These are phyloP conservation scores for Stictocephala bisonia DNA, from an alignment of 2,888 invertebrate species.

Conservation along the genomic window DNA sequence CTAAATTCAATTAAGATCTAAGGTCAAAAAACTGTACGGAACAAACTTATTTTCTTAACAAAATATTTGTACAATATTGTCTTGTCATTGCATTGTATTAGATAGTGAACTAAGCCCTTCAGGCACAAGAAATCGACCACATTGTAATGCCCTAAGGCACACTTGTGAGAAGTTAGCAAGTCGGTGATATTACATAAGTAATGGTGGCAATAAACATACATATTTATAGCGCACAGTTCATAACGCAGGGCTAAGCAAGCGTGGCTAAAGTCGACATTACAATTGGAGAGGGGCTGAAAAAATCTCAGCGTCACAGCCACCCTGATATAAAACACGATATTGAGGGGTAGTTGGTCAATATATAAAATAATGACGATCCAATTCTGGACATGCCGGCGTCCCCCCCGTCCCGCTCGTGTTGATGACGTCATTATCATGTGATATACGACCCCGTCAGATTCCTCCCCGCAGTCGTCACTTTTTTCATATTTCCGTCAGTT, in stretches of 20 bases:
- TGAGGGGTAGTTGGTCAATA: not conserved
- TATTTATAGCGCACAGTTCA: constrained; percentile 47
- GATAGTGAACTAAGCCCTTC: too few species aligned
- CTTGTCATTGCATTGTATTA: too few species aligned
- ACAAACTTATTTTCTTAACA: too few species aligned
- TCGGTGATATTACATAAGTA: constrained; percentile 34
- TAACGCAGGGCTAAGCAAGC: constrained; percentile 37
- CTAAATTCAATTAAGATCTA: too few species aligned
- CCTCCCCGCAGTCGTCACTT: not conserved
- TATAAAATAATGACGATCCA: not conserved
- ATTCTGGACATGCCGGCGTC: not conserved
- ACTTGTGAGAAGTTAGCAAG: constrained; percentile 1
- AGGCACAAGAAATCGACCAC: too few species aligned
- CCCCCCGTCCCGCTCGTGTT: too few species aligned
- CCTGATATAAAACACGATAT: constrained; percentile 9
- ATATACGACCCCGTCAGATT: not conserved
- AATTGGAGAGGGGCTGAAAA: constrained; percentile 36
- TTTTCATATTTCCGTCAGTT: constrained; percentile 31
- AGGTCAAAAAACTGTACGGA: too few species aligned
- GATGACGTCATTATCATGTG: constrained; percentile 28
- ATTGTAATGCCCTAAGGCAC: too few species aligned
- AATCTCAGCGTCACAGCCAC: constrained; percentile 1
- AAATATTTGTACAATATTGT: too few species aligned
- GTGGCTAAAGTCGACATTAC: constrained; percentile 28
- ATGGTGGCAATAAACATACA: constrained; percentile 43